phyloP scores from a whole-genome alignment of 1,140 invertebrate species.

The Hypothenemus hampei region DNA sequence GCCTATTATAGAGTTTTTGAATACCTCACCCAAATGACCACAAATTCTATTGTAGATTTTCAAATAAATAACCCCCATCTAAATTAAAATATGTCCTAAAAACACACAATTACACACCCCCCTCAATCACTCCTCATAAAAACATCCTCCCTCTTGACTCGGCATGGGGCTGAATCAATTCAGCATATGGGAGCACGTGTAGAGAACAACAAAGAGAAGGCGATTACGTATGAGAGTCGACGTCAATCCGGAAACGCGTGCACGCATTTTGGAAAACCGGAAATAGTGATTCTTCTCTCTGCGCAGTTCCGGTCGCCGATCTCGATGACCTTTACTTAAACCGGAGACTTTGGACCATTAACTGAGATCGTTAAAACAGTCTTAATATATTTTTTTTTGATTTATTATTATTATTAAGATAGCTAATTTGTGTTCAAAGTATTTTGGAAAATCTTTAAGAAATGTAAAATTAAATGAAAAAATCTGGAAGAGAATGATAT shows the following conservation, averaged over 20 bases:
- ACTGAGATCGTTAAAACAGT: no score
- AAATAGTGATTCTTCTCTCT: slow-evolving; percentile 13
- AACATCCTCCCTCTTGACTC: slow-evolving; percentile 17
- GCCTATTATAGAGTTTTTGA: no score
- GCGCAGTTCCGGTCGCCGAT: slow-evolving; percentile 10
- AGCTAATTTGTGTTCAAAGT: no score
- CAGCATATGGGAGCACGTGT: slow-evolving; percentile 18
- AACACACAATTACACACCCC: slow-evolving; percentile 20
- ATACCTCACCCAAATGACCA: background rate
- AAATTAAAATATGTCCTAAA: slow-evolving; percentile 6
- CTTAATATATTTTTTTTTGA: no score
- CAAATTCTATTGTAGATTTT: background rate
- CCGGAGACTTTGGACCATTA: slow-evolving; percentile 9
- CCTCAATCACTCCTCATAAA: slow-evolving; percentile 9
- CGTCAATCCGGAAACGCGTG: slow-evolving; percentile 11
- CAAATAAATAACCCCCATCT: slow-evolving; percentile 4
- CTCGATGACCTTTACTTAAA: slow-evolving; percentile 15
- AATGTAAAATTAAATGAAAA: no score
- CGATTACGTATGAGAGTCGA: slow-evolving; percentile 10
- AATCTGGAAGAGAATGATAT: no score
- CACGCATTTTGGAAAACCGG: slow-evolving; percentile 10
- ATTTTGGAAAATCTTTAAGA: no score
- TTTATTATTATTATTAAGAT: no score
- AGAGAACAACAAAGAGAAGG: slow-evolving; percentile 8
- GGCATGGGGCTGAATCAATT: slow-evolving; percentile 18